These are phyloP conservation scores for Halocaridina rubra DNA, from an alignment of 2,888 invertebrate species.

Conservation along the genomic window DNA sequence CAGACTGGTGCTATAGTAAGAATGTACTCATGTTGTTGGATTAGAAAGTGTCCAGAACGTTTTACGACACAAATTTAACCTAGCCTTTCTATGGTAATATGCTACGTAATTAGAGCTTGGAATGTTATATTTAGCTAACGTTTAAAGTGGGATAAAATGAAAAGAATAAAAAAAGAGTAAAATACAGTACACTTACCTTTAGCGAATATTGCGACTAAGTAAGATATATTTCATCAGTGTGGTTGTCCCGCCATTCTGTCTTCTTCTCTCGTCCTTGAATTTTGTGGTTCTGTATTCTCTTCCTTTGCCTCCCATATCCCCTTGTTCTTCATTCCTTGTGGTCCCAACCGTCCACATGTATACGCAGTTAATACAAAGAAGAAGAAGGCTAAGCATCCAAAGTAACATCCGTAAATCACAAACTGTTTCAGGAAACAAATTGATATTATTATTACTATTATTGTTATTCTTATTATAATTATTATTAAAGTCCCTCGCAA, in stretches of 20 bases:
- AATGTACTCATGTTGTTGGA: too few relatives aligned
- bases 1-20: too few relatives aligned
- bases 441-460: background rate
- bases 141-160: too few relatives aligned
- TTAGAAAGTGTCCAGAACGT: too few relatives aligned
- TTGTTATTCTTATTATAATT: too few relatives aligned
- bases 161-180: background rate
- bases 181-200: background rate
- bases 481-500: too few relatives aligned
- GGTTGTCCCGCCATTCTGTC: background rate
- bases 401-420: conserved; percentile 78
- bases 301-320: conserved; percentile 15
- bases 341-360: conserved; percentile 33
- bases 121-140: too few relatives aligned
- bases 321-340: background rate
- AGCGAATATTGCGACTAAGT: background rate
- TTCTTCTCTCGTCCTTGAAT: conserved; percentile 11
- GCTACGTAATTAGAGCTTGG: too few relatives aligned
- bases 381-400: conserved; percentile 74
- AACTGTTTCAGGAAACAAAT: conserved; percentile 72
- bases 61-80: too few relatives aligned
- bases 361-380: conserved; percentile 71
- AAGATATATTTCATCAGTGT: background rate
- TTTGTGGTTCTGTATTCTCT: background rate
- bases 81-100: too few relatives aligned